A percentile compares a stretch with the other conserved stretches of the same genome.
These are phyloP conservation scores for Coreius guichenoti DNA, from an alignment of 2,797 vertebrate species.

Conservation along the genomic window DNA sequence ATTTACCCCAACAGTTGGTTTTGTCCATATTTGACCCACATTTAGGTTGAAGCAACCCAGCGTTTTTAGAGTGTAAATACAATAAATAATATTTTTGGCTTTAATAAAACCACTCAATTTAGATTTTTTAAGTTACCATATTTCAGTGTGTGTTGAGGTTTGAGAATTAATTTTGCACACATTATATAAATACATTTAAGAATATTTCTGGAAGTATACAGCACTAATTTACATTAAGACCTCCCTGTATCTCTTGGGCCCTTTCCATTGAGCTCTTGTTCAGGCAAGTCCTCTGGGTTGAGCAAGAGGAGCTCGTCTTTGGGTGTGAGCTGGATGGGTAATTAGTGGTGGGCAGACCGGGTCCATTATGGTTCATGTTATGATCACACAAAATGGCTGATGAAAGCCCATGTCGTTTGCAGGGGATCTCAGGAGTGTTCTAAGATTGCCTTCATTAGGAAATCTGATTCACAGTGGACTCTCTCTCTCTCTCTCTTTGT, in stretches of 20 bases:
- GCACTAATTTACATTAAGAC: constrained; percentile 42
- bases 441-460: constrained; percentile 62
- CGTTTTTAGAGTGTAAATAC: too few species aligned
- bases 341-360: constrained; percentile 56
- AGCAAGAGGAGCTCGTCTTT: constrained; percentile 14
- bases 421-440: constrained; percentile 53
- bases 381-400: constrained; percentile 49
- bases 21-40: too few species aligned
- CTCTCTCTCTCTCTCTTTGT: not conserved
- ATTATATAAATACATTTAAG: not conserved
- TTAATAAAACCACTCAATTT: not conserved
- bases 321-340: constrained; percentile 44
- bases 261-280: constrained; percentile 30
- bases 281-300: constrained; percentile 34
- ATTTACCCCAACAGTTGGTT: too few species aligned
- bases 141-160: not conserved
- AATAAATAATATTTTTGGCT: not conserved
- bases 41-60: too few species aligned
- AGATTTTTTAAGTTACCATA: not conserved
- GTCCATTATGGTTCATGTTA: constrained; percentile 56
- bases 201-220: constrained; percentile 19
- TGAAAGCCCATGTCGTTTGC: constrained; percentile 35
- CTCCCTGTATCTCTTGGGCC: not conserved
- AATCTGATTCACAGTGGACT: constrained; percentile 41
- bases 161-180: not conserved